A percentile compares a stretch with the other conserved stretches of the same genome.
Conservation (phyloP, 2,113 vertebrate genomes). For the Orcinus orca region DNA sequence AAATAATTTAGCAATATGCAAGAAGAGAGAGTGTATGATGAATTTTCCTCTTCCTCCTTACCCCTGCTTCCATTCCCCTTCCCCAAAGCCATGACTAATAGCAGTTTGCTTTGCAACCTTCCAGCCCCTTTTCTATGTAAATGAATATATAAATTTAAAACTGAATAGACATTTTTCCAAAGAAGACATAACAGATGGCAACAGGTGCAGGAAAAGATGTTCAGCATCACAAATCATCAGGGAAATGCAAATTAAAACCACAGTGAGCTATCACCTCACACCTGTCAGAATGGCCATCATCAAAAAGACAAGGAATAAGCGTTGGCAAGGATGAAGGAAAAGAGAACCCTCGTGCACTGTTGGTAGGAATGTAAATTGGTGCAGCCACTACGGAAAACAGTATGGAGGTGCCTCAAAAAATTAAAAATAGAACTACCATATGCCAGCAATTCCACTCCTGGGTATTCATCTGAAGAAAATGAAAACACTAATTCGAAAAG, state of each 20-base stretch:
- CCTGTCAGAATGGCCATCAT: background rate
- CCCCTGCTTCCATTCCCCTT: background rate
- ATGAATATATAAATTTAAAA: background rate
- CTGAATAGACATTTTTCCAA: background rate
- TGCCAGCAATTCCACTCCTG: background rate
- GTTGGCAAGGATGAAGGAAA: background rate
- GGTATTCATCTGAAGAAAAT: background rate
- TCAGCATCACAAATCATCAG: background rate
- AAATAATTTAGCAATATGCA: background rate
- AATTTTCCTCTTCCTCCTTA: background rate
- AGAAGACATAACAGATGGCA: background rate
- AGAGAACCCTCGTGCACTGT: background rate
- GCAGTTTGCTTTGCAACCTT: background rate
- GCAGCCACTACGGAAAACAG: background rate
- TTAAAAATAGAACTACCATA: background rate
- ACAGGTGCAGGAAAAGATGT: background rate
- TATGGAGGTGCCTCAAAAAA: background rate
- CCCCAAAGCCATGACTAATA: background rate
- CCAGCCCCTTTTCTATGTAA: background rate
- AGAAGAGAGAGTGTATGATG: background rate
- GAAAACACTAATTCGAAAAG: background rate
- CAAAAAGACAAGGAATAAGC: background rate
- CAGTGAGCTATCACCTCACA: background rate
- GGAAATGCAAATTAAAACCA: background rate
- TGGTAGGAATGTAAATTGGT: background rate